These are phyloP conservation scores for Crax fasciolata DNA, from an alignment of 2,797 vertebrate species.

Conservation along the genomic window DNA sequence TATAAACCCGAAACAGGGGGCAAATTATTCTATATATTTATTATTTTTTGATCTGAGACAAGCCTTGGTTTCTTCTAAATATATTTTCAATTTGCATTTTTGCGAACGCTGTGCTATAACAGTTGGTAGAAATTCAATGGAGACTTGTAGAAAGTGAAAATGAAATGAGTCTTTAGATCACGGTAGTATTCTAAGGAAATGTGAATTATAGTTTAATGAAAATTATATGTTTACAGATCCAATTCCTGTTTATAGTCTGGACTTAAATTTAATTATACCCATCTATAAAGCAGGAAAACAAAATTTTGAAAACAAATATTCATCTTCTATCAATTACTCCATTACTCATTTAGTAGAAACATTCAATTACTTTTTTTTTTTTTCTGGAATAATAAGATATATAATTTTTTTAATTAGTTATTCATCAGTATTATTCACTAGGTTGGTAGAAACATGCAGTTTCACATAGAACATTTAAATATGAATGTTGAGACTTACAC, in stretches of 20 bases:
- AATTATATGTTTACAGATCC: background rate
- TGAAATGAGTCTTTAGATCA: background rate
- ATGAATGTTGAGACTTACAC: background rate
- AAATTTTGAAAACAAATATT: background rate
- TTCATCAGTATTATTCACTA: background rate
- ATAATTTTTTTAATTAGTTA: background rate
- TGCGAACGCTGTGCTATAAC: background rate
- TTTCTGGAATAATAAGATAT: background rate
- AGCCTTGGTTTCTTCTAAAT: background rate
- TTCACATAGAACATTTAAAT: background rate
- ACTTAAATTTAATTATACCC: background rate
- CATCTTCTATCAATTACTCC: background rate
- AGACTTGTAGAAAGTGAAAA: background rate
- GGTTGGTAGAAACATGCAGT: background rate
- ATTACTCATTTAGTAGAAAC: background rate
- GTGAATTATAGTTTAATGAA: background rate
- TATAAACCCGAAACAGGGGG: background rate
- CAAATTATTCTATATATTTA: background rate
- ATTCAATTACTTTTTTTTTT: background rate
- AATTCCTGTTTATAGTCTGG: background rate
- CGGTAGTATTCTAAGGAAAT: background rate
- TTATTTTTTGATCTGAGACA: background rate
- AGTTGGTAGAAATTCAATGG: background rate
- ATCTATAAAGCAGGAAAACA: background rate
- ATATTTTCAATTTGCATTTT: background rate